Percentiles rank a stretch among this genome's conserved stretches.
phyloP scores from a whole-genome alignment of 2,113 vertebrate species.

The Morone chrysops region DNA sequence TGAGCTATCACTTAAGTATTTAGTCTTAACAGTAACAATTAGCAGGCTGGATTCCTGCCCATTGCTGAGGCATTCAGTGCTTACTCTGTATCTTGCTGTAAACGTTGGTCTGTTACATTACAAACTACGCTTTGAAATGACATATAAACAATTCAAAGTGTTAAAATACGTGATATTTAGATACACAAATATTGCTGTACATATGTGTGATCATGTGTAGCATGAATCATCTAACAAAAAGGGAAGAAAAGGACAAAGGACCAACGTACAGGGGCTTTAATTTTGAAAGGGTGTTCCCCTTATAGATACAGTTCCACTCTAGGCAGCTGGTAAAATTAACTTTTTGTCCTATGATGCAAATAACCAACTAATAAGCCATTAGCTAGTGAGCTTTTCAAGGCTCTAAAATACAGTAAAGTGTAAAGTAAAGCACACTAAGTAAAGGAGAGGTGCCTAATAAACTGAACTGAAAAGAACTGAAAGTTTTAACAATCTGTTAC shows the following conservation, averaged over 20 bases:
- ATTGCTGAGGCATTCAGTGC: neutral
- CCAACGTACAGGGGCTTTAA: neutral
- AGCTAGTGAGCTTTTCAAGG: neutral
- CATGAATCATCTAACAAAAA: neutral
- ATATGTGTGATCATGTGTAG: neutral
- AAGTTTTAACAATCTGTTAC: no score
- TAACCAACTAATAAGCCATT: neutral
- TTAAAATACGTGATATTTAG: neutral
- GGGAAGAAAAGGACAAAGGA: neutral
- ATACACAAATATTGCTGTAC: neutral
- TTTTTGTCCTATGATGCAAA: conserved; percentile 17
- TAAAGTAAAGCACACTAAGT: no score
- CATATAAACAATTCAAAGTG: neutral
- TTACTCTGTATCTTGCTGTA: neutral
- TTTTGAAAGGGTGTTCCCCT: neutral
- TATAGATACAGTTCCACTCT: neutral
- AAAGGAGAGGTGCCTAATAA: neutral
- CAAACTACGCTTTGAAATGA: neutral
- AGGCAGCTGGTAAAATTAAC: neutral
- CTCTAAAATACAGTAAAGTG: neutral
- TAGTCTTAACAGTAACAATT: neutral
- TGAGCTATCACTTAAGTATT: neutral
- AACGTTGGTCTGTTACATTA: neutral
- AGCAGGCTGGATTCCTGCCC: neutral
- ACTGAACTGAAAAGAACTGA: neutral